Conservation (phyloP, 2,113 vertebrate genomes). For the Epinephelus moara region DNA sequence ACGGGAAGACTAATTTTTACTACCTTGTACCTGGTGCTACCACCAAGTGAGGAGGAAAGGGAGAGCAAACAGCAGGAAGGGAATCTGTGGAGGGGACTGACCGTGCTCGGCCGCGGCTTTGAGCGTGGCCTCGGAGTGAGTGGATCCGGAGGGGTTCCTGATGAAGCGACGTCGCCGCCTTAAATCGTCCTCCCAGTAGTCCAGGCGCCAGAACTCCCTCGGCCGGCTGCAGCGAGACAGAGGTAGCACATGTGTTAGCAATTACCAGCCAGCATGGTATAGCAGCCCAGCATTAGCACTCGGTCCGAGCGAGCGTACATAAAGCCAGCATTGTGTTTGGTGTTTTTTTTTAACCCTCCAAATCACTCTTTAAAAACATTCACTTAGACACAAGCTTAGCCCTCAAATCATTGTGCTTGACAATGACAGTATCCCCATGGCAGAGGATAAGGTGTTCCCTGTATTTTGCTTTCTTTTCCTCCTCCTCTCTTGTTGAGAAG, state of each 20-base stretch:
- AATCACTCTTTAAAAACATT: constrained; percentile 56
- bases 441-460: constrained; percentile 83
- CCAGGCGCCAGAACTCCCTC: constrained; percentile 99
- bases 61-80: constrained; percentile 3
- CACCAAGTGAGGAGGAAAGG: constrained; percentile 48
- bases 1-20: constrained; percentile 80
- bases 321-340: constrained; percentile 94
- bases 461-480: constrained; percentile 20
- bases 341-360: constrained; percentile 58
- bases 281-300: constrained; percentile 81
- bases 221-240: constrained; percentile 95
- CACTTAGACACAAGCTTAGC: constrained; percentile 38
- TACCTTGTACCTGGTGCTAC: constrained; percentile 83
- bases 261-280: constrained; percentile 97
- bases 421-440: constrained; percentile 90
- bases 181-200: constrained; percentile 99
- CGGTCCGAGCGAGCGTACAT: constrained; percentile 79
- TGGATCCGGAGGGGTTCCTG: constrained; percentile 96
- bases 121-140: constrained; percentile 97
- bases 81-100: constrained; percentile 83
- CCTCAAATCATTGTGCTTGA: constrained; percentile 83
- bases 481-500: constrained; percentile 81
- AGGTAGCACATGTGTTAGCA: constrained; percentile 98
- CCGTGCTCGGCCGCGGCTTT: constrained; percentile 94
- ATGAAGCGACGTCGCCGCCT: constrained; percentile 98